Base-by-base conservation (phyloP, 2,113 vertebrate genomes). In the Zootoca vivipara region DNA sequence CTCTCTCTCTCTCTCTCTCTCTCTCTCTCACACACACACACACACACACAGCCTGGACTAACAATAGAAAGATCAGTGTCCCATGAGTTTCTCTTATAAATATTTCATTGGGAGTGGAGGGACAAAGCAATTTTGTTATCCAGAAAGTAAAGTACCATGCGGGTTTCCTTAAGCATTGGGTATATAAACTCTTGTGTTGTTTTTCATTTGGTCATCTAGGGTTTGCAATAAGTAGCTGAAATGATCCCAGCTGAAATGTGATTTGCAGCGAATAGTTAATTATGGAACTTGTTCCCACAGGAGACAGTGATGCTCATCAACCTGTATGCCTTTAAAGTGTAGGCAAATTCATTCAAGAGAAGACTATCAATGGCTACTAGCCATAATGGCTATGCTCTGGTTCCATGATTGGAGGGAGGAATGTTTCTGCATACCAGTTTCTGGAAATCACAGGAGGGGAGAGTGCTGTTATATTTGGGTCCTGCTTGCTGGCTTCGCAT, bases 71-170 rank as follows among this genome's bases (percentile, higher is more conserved):
- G 42, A 91, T 94, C 90, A 78, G 7, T 1, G 52, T 94, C 78
- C 90, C 58, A 73, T 93, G 92, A 90, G 62, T 86, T 93, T 89
- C 62, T 56, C 84, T 94, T 73, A 89, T 91, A 35, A 52, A 92
- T 9, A 83, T 91, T 90, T 93, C 78, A 87, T 92, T 52, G 2
- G 46, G 10, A 12, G 10, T 52, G 10, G 42, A 87, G 74, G 87
- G 20, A 58, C 13, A 92, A 94, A 86, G 70, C 86, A 72, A 40
- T 8, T 5, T 58, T 90, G 46, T 91, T 85, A 92, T 92, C 52
- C 74, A 86, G 69, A 58, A 82, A 8, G 46, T 78, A 33, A 78
- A 67, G 42, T 65, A 30, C 33, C 65, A 67, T n/a, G 30, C 40
- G 42, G 83, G 38, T 65, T 26, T 77, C 28, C 73, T n/a, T 85